Evolutionary conservation across 2,797 vertebrate species (phyloP), one percentile per base, ranked within the genome.

Genomic region (Sciurus vulgaris): DNA sequence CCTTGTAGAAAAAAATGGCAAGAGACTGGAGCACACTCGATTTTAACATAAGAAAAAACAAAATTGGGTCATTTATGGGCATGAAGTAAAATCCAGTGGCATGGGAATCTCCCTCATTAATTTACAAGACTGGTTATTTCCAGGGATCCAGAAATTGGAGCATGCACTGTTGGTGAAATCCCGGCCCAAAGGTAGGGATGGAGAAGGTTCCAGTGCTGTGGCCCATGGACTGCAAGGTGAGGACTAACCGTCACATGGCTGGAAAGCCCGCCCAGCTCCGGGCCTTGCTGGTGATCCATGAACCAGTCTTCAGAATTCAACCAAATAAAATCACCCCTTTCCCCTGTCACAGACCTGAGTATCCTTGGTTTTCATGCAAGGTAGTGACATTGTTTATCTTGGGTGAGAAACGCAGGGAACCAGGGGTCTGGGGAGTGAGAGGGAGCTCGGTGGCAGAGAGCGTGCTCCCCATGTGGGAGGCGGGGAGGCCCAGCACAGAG

Each of bases 81-180:
- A 89, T 12, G 24, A 87, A 86, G 47, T 44, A 11, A 81, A 74
- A 73, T 5, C 24, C 38, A 56, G 30, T 35, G 74, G 3, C 33
- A 9, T 76, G 81, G 56, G 88, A 38, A 74, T 76, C 30, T 56
- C 47, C 49, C 35, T 22, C 63, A 22, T 63, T 73, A 47, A 51
- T 63, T 73, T 51, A 51, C 83, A 30, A 96, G 35, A 38, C 5
- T 5, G 3, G 26, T 81, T 61, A 9, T 67, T 83, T 65, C 83
- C 76, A 84, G 33, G 18, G 61, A 85, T n/a, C 47, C 44, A 84
- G 54, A 89, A 86, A 92, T 26, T 56, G 63, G 94, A 83, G 83
- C 56, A 20, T 41, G 13, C 35, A 10, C n/a, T 79, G 35, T 38
- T 87, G 33, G 30, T 49, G 69, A 86, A 81, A 26, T 93, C 69